Percentiles rank a stretch among this genome's conserved stretches.
These are phyloP conservation scores for Temnothorax unifasciatus DNA, from an alignment of 2,888 invertebrate genomes.

Conservation along the genomic window DNA sequence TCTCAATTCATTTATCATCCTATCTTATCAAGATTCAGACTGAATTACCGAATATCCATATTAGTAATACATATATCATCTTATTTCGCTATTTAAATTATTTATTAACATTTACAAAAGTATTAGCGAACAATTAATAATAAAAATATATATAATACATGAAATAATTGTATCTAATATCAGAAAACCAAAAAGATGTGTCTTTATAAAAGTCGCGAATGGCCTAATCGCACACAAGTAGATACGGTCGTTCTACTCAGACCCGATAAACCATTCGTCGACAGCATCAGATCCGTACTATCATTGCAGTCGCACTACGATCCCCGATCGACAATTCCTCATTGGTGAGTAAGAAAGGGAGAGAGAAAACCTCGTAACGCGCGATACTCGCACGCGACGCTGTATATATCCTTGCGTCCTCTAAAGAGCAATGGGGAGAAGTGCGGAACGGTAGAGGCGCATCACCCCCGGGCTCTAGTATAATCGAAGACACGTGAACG, in stretches of 20 bases:
- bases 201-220: background rate
- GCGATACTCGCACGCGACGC: constrained; percentile 27
- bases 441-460: background rate
- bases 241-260: background rate
- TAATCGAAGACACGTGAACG: constrained; percentile 52
- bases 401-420: background rate
- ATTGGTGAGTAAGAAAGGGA: background rate
- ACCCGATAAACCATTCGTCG: constrained; percentile 2
- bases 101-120: background rate
- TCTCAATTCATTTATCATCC: background rate
- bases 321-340: constrained; percentile 8
- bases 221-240: background rate
- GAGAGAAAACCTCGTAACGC: background rate
- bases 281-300: constrained; percentile 3
- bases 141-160: background rate
- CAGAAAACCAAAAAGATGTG: background rate
- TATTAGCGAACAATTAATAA: background rate
- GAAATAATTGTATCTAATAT: background rate
- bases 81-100: background rate
- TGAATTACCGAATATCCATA: background rate
- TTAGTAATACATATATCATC: background rate
- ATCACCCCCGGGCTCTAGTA: background rate
- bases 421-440: constrained; percentile 15
- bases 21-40: background rate
- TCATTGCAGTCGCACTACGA: background rate